Percentiles rank a stretch among this genome's conserved stretches.
phyloP scores from a whole-genome alignment of 1,140 invertebrate genomes.

The Argopecten irradians region DNA sequence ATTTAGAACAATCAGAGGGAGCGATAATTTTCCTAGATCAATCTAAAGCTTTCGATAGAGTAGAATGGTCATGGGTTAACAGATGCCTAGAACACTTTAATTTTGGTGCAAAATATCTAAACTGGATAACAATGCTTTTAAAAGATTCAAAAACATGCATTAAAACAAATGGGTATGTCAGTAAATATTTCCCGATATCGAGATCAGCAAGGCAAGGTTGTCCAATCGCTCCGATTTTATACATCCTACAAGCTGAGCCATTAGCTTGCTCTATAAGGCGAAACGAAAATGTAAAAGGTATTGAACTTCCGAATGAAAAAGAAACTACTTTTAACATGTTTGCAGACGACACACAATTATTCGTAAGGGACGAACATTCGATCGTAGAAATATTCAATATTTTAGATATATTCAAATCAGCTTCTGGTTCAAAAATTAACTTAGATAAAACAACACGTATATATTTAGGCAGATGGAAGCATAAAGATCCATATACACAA shows the following conservation, averaged over 20 bases:
- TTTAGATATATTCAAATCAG: background rate
- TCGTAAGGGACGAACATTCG: slow-evolving; percentile 7
- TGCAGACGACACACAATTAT: slow-evolving; percentile 26
- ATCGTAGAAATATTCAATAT: background rate
- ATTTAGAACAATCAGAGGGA: background rate
- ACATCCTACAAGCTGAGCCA: no score
- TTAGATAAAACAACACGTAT: slow-evolving; percentile 21
- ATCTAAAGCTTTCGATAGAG: slow-evolving; percentile 28
- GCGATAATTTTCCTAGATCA: slow-evolving; percentile 28
- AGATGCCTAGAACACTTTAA: background rate
- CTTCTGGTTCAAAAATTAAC: slow-evolving; percentile 31
- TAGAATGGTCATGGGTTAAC: slow-evolving; percentile 24
- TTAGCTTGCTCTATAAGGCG: background rate
- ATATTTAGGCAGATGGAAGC: background rate
- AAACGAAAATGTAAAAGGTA: background rate
- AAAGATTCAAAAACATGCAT: background rate
- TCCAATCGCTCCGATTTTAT: background rate
- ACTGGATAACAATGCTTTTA: background rate
- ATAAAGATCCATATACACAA: background rate
- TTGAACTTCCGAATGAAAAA: background rate
- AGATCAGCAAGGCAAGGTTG: background rate
- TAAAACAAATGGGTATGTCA: slow-evolving; percentile 5
- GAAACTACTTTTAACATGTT: background rate
- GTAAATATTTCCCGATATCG: background rate
- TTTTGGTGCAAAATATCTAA: background rate